A percentile compares a stretch with the other conserved stretches of the same genome.
Conservation (phyloP, 2,113 vertebrate species). For the Tenebrosternarchus preto region DNA sequence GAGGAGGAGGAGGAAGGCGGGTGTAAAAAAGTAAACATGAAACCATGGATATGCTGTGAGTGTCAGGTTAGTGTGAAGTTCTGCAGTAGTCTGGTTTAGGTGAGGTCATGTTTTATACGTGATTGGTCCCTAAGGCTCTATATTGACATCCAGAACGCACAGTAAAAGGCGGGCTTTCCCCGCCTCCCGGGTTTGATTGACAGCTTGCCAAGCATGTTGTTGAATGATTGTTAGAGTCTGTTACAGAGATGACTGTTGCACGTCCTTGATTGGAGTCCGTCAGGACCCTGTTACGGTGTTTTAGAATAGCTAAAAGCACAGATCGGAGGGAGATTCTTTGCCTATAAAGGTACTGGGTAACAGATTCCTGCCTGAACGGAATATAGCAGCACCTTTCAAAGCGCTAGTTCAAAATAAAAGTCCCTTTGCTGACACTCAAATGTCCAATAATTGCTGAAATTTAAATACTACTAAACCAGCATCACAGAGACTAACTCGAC, state of each 20-base stretch:
- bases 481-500: too few relatives aligned
- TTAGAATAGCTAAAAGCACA: too few relatives aligned
- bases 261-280: not conserved
- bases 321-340: too few relatives aligned
- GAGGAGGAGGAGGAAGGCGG: slow-evolving; percentile 44
- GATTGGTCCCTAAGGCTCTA: slow-evolving; percentile 3
- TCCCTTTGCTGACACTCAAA: too few relatives aligned
- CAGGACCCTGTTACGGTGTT: too few relatives aligned
- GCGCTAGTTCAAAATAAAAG: too few relatives aligned
- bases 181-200: not conserved
- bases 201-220: not conserved
- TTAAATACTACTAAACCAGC: too few relatives aligned
- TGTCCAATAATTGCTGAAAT: too few relatives aligned
- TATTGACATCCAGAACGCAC: slow-evolving; percentile 27
- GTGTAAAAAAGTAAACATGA: slow-evolving; percentile 60
- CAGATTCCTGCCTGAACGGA: too few relatives aligned
- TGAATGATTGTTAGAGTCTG: not conserved
- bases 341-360: too few relatives aligned
- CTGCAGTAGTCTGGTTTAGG: slow-evolving; percentile 29
- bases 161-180: not conserved
- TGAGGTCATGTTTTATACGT: slow-evolving; percentile 17
- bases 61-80: not conserved
- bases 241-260: not conserved
- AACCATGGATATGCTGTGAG: slow-evolving; percentile 7
- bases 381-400: too few relatives aligned